phyloP scores from a whole-genome alignment of 2,888 invertebrate species.

The Lepidochrysops patricia region DNA sequence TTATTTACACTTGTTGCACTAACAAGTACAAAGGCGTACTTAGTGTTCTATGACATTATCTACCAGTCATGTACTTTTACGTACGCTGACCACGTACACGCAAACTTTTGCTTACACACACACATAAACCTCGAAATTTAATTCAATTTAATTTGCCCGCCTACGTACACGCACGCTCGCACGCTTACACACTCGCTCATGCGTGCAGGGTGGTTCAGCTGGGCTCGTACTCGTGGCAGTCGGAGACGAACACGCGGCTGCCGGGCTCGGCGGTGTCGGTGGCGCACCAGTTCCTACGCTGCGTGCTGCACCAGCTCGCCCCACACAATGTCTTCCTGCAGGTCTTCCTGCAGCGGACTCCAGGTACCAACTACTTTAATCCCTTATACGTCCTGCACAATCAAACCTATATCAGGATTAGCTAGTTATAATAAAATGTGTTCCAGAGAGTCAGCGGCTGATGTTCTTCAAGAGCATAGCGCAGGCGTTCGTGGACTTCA shows the following conservation, averaged over 20 bases:
- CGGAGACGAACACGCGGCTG: conserved; percentile 88
- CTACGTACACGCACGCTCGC: neutral
- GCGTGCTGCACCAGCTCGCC: conserved; percentile 95
- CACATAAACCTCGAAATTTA: too few relatives aligned
- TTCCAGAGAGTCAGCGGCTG: conserved; percentile 79
- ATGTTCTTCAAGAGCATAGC: conserved; percentile 96
- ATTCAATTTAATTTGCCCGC: too few relatives aligned
- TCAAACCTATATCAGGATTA: too few relatives aligned
- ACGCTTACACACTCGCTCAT: conserved; percentile 7
- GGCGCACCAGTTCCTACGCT: conserved; percentile 96
- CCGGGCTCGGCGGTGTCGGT: conserved; percentile 97
- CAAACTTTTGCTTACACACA: too few relatives aligned
- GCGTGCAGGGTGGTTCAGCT: conserved; percentile 80
- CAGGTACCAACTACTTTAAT: conserved; percentile 75
- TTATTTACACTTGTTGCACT: too few relatives aligned
- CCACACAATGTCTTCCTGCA: conserved; percentile 97
- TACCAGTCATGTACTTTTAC: too few relatives aligned
- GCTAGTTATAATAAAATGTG: too few relatives aligned
- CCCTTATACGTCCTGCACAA: too few relatives aligned
- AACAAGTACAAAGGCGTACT: too few relatives aligned
- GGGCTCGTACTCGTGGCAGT: conserved; percentile 91
- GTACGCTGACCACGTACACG: neutral
- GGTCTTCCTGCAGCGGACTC: conserved; percentile 92
- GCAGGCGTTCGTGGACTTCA: conserved; percentile 94
- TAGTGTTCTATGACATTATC: too few relatives aligned